Base-by-base conservation (phyloP, 2,888 invertebrate species). In the Chymomyza procnemis region DNA sequence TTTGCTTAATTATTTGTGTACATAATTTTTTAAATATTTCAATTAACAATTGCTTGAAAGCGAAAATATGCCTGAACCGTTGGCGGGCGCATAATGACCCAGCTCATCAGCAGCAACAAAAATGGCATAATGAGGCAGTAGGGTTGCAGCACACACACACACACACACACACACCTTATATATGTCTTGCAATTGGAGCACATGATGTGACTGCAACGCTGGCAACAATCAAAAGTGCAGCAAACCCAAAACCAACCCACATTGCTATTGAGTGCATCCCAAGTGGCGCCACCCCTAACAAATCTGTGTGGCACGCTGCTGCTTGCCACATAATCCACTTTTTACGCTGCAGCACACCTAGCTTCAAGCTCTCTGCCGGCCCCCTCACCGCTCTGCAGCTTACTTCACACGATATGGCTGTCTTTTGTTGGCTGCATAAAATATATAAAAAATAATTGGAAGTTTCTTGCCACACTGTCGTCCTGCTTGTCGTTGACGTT, bases 381-480 rank as follows among this genome's bases (percentile, higher is more conserved):
- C 8, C 6, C n/a, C 16, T 1, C 4, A 0, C 47, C 16, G 16
- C 47, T 1, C 8, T 26, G 26, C 4, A n/a, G n/a, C 26, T 47
- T 47, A 16, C 47, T 19, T 52, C 52, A 16, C 21, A 21, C 54
- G 19, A 19, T 54, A 5, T 19, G 54, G 58, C 67, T 66, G 73
- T 76, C 81, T 79, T 78, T 85, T 85, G 86, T 81, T 81, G 80
- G 78, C 79, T 75, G 83, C 79, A 61, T 46, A 69, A 76, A 54
- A 84, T 83, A 84, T 85, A 83, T 85, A 83, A 83, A 83, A 83
- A 83, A 83, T 83, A 83, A 83, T 83, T 83, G 83, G 83, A 85
- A 85, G 83, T 83, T 76, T 85, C 80, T 78, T 79, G 85, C 81
- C 81, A 84, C 79, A 80, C 73, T 69, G 75, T 71, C 60, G 73